These are phyloP conservation scores for Drosophila anceps DNA, from an alignment of 2,888 invertebrate species.

Conservation along the genomic window DNA sequence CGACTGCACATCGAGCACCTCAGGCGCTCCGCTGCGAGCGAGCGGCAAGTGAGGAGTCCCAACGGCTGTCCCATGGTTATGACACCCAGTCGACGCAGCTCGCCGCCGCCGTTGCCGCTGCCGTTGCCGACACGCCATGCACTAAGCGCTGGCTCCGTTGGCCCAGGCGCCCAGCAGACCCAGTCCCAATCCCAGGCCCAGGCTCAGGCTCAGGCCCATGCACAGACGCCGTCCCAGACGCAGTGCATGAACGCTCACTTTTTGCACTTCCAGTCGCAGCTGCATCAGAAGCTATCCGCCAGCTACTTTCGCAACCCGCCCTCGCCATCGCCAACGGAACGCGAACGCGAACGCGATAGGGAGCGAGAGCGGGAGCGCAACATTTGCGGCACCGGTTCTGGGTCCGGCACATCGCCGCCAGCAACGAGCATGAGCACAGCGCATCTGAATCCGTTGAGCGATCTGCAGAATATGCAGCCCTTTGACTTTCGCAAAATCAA, in stretches of 20 bases:
- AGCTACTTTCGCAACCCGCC: slow-evolving; percentile 83
- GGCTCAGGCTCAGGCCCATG: slow-evolving; percentile 26
- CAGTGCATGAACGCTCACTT: slow-evolving; percentile 86
- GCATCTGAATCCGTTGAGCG: slow-evolving; percentile 90
- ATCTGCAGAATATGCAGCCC: slow-evolving; percentile 97
- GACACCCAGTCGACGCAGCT: slow-evolving; percentile 89
- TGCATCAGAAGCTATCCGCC: slow-evolving; percentile 85
- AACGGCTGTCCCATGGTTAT: slow-evolving; percentile 86
- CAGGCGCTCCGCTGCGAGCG: slow-evolving; percentile 34
- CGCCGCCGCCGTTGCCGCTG: slow-evolving; percentile 86
- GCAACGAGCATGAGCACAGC: slow-evolving; percentile 51
- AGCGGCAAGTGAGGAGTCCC: slow-evolving; percentile 37
- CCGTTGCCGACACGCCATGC: slow-evolving; percentile 37
- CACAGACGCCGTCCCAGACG: slow-evolving; percentile 33
- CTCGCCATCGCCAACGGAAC: slow-evolving; percentile 70
- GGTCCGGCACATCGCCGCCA: slow-evolving; percentile 21
- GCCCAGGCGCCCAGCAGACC: slow-evolving; percentile 4
- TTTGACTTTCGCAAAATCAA: slow-evolving; percentile 94
- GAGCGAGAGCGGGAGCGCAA: slow-evolving; percentile 22
- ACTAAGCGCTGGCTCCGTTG: background rate
- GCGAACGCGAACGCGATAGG: slow-evolving; percentile 21
- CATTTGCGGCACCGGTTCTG: slow-evolving; percentile 7
- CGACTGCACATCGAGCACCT: slow-evolving; percentile 36
- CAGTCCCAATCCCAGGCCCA: slow-evolving; percentile 61
- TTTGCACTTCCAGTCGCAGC: slow-evolving; percentile 84